Percentiles rank a stretch among this genome's conserved stretches.
Conservation (phyloP, 2,888 invertebrate genomes). For the Toxonevra muliebris region DNA sequence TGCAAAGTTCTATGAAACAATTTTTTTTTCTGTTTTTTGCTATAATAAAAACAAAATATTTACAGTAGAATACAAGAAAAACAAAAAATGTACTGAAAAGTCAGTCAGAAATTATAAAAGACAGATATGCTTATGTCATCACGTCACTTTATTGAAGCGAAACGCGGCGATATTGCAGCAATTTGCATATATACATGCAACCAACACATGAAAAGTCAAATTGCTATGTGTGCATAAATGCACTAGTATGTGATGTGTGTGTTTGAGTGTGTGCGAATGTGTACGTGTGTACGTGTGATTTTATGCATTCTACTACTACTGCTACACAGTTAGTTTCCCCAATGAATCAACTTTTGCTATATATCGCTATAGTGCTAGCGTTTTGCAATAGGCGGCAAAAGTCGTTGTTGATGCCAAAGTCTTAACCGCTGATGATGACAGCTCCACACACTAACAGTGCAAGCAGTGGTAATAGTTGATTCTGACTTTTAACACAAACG, state of each 20-base stretch:
- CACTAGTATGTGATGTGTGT: conserved; percentile 10
- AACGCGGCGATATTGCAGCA: conserved; percentile 2
- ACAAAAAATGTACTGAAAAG: too few species aligned
- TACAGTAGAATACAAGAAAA: too few species aligned
- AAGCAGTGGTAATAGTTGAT: too few species aligned
- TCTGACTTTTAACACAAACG: too few species aligned
- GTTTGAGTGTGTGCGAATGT: not conserved
- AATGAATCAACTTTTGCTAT: too few species aligned
- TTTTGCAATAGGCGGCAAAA: conserved; percentile 8
- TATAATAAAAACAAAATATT: too few species aligned
- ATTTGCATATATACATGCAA: conserved; percentile 15
- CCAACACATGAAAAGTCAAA: conserved; percentile 5
- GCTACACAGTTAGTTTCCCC: not conserved
- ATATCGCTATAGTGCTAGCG: not conserved
- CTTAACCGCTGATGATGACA: conserved; percentile 19
- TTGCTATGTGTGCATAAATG: conserved; percentile 13
- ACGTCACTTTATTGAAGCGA: conserved; percentile 21
- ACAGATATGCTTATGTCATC: conserved; percentile 20
- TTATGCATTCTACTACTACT: not conserved
- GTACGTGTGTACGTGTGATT: not conserved
- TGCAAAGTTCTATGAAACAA: too few species aligned
- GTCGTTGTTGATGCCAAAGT: conserved; percentile 15
- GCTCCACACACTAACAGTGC: conserved; percentile 1
- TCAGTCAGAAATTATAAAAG: not conserved
- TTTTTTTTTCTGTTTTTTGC: too few species aligned